Conservation (phyloP, 1,140 invertebrate species). For the Hormaphis cornu region DNA sequence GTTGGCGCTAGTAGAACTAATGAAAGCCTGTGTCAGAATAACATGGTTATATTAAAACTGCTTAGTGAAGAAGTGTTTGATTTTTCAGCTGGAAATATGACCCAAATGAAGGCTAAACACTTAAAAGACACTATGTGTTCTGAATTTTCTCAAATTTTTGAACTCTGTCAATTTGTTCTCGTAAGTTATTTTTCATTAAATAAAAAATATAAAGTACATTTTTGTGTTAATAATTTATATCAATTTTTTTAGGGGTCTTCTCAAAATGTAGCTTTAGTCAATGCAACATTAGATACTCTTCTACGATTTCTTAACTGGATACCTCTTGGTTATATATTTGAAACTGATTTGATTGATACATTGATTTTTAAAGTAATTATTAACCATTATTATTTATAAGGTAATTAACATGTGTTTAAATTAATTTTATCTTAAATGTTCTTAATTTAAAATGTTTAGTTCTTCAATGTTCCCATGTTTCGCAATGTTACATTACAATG, state of each 20-base stretch:
- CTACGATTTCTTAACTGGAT: conserved; percentile 99
- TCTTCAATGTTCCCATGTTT: conserved; percentile 94
- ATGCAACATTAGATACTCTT: conserved; percentile 89
- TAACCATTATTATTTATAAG: not conserved
- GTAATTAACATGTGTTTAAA: not conserved
- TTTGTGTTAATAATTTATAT: not conserved
- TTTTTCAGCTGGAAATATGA: conserved; percentile 94
- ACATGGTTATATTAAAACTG: conserved; percentile 96
- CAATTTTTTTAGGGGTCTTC: conserved; percentile 68
- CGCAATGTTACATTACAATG: conserved; percentile 97
- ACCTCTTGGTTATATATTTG: conserved; percentile 98
- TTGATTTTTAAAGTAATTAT: conserved; percentile 81
- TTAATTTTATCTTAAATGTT: conserved; percentile 29
- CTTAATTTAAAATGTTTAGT: conserved; percentile 77
- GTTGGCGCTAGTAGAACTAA: conserved; percentile 98
- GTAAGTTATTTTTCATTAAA: conserved; percentile 42
- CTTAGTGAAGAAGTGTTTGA: conserved; percentile 98
- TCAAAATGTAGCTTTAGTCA: conserved; percentile 87
- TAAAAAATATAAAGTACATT: not conserved
- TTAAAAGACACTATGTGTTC: conserved; percentile 99
- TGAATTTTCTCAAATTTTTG: conserved; percentile 97
- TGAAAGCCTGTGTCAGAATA: conserved; percentile 97
- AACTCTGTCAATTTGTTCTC: conserved; percentile 94
- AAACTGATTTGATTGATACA: conserved; percentile 92
- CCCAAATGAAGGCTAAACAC: conserved; percentile 97